Conservation (phyloP, 2,113 vertebrate genomes). For the Oryzias melastigma region DNA sequence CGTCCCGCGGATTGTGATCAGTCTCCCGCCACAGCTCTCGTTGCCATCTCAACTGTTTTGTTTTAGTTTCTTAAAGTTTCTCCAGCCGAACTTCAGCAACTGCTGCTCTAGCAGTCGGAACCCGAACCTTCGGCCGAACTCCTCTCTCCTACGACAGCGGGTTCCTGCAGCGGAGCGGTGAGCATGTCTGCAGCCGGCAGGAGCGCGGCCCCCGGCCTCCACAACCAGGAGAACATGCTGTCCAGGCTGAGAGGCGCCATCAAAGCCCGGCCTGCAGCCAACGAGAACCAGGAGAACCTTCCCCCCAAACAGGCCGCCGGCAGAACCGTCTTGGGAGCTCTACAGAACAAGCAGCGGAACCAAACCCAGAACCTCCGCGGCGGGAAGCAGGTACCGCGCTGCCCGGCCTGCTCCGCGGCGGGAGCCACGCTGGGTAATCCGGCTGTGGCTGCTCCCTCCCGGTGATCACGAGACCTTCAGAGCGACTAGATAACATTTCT, state of each 20-base stretch:
- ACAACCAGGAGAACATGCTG: constrained; percentile 70
- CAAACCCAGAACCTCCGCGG: constrained; percentile 58
- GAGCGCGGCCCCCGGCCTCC: constrained; percentile 48
- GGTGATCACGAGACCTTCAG: too few relatives aligned
- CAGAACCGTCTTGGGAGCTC: constrained; percentile 80
- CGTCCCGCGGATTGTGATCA: background rate
- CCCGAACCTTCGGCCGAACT: too few relatives aligned
- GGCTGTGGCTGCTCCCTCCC: too few relatives aligned
- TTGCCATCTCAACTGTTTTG: constrained; percentile 49
- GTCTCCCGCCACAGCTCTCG: background rate
- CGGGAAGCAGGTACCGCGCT: constrained; percentile 54
- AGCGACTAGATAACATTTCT: too few relatives aligned
- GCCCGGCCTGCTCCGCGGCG: background rate
- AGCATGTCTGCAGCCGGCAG: constrained; percentile 64
- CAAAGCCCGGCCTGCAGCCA: constrained; percentile 41
- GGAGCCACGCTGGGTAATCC: background rate
- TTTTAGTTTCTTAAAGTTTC: constrained; percentile 7
- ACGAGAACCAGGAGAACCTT: constrained; percentile 88
- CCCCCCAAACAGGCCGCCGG: constrained; percentile 62
- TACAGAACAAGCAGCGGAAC: constrained; percentile 75
- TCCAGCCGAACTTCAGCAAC: too few relatives aligned
- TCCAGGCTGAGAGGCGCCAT: constrained; percentile 43
- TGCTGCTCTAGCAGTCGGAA: too few relatives aligned
- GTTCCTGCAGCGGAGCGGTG: background rate
- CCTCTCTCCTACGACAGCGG: too few relatives aligned